A percentile compares a stretch with the other conserved stretches of the same genome.
Conservation (phyloP, 2,113 vertebrate genomes). For the Bufo gargarizans region DNA sequence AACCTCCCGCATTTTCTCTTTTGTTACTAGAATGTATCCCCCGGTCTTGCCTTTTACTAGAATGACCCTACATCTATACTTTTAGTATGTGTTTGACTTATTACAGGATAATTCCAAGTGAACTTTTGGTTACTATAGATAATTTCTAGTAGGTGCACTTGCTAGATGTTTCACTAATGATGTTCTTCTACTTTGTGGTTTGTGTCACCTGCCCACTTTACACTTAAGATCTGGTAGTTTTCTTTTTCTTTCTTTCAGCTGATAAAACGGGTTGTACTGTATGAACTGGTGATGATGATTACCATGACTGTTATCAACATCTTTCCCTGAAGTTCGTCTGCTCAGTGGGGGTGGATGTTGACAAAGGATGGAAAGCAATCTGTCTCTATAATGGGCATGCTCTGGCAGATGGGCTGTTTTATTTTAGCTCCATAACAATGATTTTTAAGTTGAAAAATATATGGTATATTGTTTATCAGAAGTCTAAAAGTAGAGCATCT, state of each 20-base stretch:
- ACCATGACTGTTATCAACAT: conserved; percentile 13
- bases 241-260: not conserved
- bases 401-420: conserved; percentile 48
- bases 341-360: conserved; percentile 50
- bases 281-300: not conserved
- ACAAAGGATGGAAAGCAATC: conserved; percentile 47
- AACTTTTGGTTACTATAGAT: not conserved
- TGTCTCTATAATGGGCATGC: conserved; percentile 51
- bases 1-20: not conserved
- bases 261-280: conserved; percentile 3
- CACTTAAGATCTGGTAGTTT: not conserved
- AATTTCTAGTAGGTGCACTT: not conserved
- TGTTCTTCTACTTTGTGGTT: not conserved
- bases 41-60: not conserved
- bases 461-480: conserved; percentile 31
- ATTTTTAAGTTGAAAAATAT: conserved; percentile 29
- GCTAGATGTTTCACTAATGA: not conserved
- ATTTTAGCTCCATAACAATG: conserved; percentile 46
- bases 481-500: conserved; percentile 28
- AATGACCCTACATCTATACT: not conserved
- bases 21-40: not conserved
- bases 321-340: conserved; percentile 41
- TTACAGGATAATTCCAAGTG: not conserved
- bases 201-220: conserved; percentile 6
- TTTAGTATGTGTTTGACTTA: not conserved